Conservation (phyloP, 1,140 invertebrate species). For the Matsumurasca onukii region DNA sequence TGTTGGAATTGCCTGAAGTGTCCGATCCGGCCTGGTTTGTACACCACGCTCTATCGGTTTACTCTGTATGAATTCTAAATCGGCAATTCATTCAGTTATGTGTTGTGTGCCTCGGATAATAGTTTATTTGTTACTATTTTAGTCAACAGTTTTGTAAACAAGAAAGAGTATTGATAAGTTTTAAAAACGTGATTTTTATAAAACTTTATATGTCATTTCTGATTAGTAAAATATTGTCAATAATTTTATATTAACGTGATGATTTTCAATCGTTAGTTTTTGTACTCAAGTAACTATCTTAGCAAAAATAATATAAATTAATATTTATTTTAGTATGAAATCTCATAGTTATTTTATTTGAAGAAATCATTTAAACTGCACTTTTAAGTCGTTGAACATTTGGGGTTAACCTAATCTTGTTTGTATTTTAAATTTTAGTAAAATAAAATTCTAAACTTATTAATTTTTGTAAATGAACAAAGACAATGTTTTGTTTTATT, state of each 20-base stretch:
- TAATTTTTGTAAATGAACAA: neutral
- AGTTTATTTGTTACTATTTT: conserved; percentile 5
- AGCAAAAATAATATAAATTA: neutral
- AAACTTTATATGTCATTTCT: neutral
- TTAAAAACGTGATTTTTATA: conserved; percentile 8
- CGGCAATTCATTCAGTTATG: neutral
- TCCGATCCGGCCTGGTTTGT: neutral
- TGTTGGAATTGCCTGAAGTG: neutral
- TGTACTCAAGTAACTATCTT: neutral
- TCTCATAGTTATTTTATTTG: neutral
- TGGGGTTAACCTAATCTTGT: too few relatives aligned
- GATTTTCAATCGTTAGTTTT: neutral
- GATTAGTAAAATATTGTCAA: neutral
- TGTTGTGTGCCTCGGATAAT: conserved; percentile 14
- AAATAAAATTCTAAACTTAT: neutral
- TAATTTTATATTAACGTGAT: neutral
- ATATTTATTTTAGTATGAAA: neutral
- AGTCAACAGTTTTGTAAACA: conserved; percentile 21
- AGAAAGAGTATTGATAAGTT: conserved; percentile 4
- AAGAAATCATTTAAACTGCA: too few relatives aligned
- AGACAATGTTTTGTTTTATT: neutral
- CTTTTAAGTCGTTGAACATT: too few relatives aligned
- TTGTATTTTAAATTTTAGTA: neutral
- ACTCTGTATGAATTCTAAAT: neutral
- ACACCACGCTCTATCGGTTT: neutral